A percentile compares a stretch with the other conserved stretches of the same genome.
phyloP scores from a whole-genome alignment of 2,888 invertebrate species.

The Odontocolon sp. region DNA sequence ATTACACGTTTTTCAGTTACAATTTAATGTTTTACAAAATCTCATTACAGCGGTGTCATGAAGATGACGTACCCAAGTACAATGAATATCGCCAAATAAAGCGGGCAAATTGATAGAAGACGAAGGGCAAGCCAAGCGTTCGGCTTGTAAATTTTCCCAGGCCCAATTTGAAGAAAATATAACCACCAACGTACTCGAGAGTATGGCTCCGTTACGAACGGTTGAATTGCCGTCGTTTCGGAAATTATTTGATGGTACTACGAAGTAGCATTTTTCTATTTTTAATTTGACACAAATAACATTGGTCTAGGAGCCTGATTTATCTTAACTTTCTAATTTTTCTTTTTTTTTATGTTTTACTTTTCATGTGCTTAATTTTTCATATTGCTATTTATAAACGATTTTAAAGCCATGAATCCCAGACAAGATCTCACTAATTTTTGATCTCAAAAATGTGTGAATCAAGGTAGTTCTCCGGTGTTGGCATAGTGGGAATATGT shows the following conservation, averaged over 20 bases:
- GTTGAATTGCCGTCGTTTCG: slow-evolving; percentile 18
- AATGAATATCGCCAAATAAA: neutral
- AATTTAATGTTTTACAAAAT: neutral
- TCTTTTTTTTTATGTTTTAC: no score
- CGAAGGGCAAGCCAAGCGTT: neutral
- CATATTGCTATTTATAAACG: no score
- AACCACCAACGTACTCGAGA: slow-evolving; percentile 3
- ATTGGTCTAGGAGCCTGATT: no score
- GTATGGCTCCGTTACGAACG: slow-evolving; percentile 13
- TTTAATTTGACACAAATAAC: no score
- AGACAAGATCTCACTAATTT: no score
- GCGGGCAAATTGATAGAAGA: neutral
- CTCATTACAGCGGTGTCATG: neutral
- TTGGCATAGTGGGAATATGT: no score
- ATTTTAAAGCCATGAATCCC: no score
- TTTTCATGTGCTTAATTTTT: no score
- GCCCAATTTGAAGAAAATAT: slow-evolving; percentile 20
- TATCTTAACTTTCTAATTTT: no score
- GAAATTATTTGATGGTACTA: slow-evolving; percentile 36
- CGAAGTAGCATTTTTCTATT: no score
- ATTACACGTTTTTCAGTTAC: neutral
- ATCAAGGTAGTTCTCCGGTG: no score
- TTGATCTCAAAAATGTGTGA: no score
- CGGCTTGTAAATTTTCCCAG: slow-evolving; percentile 16
- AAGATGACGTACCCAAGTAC: neutral